These are phyloP conservation scores for Ramphastos sulfuratus DNA, from an alignment of 2,113 vertebrate species.

Conservation along the genomic window DNA sequence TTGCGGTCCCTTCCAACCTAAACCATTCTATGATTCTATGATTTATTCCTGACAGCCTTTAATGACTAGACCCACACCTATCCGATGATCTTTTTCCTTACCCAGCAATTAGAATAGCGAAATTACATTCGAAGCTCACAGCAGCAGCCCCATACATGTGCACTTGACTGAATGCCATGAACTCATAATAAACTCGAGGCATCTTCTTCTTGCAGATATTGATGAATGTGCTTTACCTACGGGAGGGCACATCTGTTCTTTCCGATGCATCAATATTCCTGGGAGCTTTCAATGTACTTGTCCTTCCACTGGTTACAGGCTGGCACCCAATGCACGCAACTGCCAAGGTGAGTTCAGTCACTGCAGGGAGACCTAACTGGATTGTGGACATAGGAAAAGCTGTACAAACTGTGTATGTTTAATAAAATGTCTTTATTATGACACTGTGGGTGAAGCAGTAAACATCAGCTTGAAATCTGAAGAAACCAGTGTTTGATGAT, in stretches of 20 bases:
- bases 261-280: constrained; percentile 87
- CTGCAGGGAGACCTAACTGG: not conserved
- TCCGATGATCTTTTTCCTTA: not conserved
- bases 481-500: not conserved
- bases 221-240: constrained; percentile 96
- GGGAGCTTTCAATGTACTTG: constrained; percentile 97
- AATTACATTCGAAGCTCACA: not conserved
- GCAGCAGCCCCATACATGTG: rapidly evolving
- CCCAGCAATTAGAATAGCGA: not conserved
- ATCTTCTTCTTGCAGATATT: constrained; percentile 81
- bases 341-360: constrained; percentile 85
- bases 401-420: not conserved
- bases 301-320: constrained; percentile 83
- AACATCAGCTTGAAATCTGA: not conserved
- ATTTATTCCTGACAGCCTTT: not conserved
- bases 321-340: constrained; percentile 91
- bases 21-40: too few relatives aligned
- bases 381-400: not conserved
- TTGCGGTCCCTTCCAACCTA: too few relatives aligned
- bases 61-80: not conserved
- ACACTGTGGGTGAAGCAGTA: not conserved
- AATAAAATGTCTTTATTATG: not conserved
- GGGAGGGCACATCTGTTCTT: constrained; percentile 94
- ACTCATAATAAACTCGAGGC: not conserved
- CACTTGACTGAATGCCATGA: not conserved